Evolutionary conservation across 2,797 vertebrate species (phyloP).

Genomic region (Craterocephalus amniculus): DNA sequence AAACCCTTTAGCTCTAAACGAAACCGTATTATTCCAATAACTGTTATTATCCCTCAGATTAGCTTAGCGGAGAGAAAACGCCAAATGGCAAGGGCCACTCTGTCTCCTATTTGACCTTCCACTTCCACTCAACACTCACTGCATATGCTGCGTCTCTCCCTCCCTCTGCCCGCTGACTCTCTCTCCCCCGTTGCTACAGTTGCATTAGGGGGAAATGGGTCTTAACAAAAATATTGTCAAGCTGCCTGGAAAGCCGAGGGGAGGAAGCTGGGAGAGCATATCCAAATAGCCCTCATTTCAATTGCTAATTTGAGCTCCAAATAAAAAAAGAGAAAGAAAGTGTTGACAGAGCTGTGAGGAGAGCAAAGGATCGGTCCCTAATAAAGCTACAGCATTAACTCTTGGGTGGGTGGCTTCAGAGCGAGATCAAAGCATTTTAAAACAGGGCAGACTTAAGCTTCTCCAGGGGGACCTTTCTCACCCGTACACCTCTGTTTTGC

Average conservation of each 20-base stretch:
- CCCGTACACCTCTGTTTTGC: slow-evolving; percentile 26
- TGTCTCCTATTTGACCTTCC: slow-evolving; percentile 74
- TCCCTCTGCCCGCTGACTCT: slow-evolving; percentile 22
- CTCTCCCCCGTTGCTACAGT: slow-evolving; percentile 64
- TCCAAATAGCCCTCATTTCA: slow-evolving; percentile 80
- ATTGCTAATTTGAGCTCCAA: slow-evolving; percentile 79
- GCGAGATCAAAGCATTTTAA: slow-evolving; percentile 72
- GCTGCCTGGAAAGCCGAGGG: slow-evolving; percentile 81
- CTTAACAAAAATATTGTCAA: slow-evolving; percentile 85
- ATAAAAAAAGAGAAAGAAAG: slow-evolving; percentile 38
- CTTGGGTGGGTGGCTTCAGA: slow-evolving; percentile 61
- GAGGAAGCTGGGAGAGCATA: slow-evolving; percentile 74
- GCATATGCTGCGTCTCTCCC: slow-evolving; percentile 41
- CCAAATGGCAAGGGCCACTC: slow-evolving; percentile 56
- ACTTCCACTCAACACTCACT: slow-evolving; percentile 43
- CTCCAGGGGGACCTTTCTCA: slow-evolving; percentile 59
- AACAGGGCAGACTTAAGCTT: slow-evolving; percentile 62
- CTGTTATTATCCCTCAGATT: slow-evolving; percentile 63
- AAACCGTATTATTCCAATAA: slow-evolving; percentile 63
- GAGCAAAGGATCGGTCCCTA: slow-evolving; percentile 55
- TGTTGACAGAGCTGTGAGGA: slow-evolving; percentile 60
- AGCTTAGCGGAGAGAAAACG: slow-evolving; percentile 48
- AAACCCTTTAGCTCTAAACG: slow-evolving; percentile 56
- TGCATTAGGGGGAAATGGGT: slow-evolving; percentile 77
- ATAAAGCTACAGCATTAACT: slow-evolving; percentile 73